Percentiles rank a stretch among this genome's conserved stretches.
phyloP scores from a whole-genome alignment of 2,797 vertebrate species.

The Tinamus major region DNA sequence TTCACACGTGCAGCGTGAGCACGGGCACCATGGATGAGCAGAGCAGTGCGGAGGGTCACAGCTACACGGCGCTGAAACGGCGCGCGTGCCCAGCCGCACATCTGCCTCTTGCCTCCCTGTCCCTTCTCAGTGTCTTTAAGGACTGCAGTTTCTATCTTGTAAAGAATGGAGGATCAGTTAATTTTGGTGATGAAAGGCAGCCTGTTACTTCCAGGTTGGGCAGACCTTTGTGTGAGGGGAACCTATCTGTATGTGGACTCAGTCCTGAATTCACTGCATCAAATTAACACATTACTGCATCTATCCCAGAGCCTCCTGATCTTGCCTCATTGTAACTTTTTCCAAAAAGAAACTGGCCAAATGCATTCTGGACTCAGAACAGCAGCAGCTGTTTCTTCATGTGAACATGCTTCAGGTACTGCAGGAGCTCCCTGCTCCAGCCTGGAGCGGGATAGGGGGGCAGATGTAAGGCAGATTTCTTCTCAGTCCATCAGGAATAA shows the following conservation, averaged over 20 bases:
- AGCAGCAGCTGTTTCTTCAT: not conserved
- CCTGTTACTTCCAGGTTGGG: too few relatives aligned
- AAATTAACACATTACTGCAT: not conserved
- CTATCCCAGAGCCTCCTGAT: not conserved
- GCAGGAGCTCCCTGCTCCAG: not conserved
- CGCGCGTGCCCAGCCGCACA: not conserved
- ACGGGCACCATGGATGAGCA: not conserved
- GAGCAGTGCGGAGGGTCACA: not conserved
- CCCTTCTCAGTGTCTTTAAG: not conserved
- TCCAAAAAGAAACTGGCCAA: not conserved
- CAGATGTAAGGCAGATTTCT: rapidly evolving
- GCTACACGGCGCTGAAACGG: not conserved
- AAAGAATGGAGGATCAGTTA: not conserved
- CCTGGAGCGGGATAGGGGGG: not conserved
- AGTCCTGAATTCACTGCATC: not conserved
- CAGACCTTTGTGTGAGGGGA: not conserved
- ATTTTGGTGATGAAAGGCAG: not conserved
- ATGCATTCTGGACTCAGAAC: not conserved
- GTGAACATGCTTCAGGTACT: rapidly evolving
- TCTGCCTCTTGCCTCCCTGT: not conserved
- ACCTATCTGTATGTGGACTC: rapidly evolving
- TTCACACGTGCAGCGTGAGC: not conserved
- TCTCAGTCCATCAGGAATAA: not conserved
- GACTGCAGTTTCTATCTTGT: not conserved
- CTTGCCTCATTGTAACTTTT: not conserved